A percentile compares a stretch with the other conserved stretches of the same genome.
Evolutionary conservation across 1,140 invertebrate species (phyloP).

Genomic region (Diplogasteroides magnus): DNA sequence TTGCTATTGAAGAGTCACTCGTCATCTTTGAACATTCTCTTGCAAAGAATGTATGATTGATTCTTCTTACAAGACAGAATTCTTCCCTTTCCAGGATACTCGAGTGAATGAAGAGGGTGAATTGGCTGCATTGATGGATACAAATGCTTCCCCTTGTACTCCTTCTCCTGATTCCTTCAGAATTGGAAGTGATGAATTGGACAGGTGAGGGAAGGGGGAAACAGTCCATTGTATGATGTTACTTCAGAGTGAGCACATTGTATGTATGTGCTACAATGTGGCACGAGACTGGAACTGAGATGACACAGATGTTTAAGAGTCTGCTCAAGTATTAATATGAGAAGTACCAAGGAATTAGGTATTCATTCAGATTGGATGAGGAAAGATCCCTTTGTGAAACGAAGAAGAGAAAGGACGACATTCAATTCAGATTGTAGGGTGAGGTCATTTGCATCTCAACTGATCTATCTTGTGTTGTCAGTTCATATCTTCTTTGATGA

Average conservation of each 20-base stretch:
- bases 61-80: no score
- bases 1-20: slow-evolving; percentile 43
- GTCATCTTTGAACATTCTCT: slow-evolving; percentile 40
- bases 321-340: slow-evolving; percentile 59
- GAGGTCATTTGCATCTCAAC: no score
- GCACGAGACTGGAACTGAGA: slow-evolving; percentile 59
- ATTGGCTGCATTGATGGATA: slow-evolving; percentile 19
- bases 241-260: no score
- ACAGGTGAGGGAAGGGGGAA: slow-evolving; percentile 48
- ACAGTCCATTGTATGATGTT: slow-evolving; percentile 32
- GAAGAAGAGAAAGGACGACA: slow-evolving; percentile 78
- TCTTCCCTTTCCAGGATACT: no score
- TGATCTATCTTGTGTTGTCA: no score
- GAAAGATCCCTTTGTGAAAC: slow-evolving; percentile 83
- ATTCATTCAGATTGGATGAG: slow-evolving; percentile 74
- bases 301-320: slow-evolving; percentile 58
- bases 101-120: no score
- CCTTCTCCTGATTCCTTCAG: slow-evolving; percentile 24
- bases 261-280: slow-evolving; percentile 61
- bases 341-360: no score
- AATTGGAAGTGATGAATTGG: slow-evolving; percentile 30
- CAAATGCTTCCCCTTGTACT: no score
- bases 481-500: slow-evolving; percentile 98
- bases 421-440: slow-evolving; percentile 57
- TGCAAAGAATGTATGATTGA: slow-evolving; percentile 32